A percentile compares a stretch with the other conserved stretches of the same genome.
Conservation (phyloP, 2,113 vertebrate genomes). For the Epinephelus fuscoguttatus region DNA sequence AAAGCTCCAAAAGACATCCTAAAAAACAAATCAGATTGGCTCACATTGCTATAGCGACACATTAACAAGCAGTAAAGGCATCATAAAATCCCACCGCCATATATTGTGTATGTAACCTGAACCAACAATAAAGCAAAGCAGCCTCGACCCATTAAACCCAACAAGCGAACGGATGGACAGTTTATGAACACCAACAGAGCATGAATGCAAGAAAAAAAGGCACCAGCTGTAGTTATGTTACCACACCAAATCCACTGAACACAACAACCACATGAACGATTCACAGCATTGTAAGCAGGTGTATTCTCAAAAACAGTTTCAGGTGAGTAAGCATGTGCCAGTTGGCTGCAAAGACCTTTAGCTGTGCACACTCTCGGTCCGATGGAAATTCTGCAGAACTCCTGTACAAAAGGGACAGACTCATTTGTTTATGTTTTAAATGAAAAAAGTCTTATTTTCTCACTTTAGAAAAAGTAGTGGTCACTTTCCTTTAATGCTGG, state of each 20-base stretch:
- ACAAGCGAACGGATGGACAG: neutral
- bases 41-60: neutral
- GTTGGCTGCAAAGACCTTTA: neutral
- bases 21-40: neutral
- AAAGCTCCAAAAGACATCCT: conserved; percentile 7
- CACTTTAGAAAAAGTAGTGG: neutral
- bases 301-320: conserved; percentile 10
- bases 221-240: conserved; percentile 5
- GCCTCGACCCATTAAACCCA: neutral
- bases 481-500: neutral
- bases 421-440: neutral
- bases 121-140: neutral
- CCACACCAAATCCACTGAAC: neutral
- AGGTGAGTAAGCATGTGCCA: neutral
- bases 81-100: neutral
- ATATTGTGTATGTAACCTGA: neutral
- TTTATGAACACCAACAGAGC: conserved; percentile 3
- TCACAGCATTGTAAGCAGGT: conserved; percentile 9
- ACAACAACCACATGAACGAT: conserved; percentile 4
- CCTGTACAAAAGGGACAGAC: neutral
- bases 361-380: neutral
- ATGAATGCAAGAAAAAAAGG: neutral
- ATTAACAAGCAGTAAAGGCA: neutral
- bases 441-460: neutral
- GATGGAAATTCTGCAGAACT: neutral